Evolutionary conservation across 2,888 invertebrate species (phyloP).

Genomic region (Acleris literana): DNA sequence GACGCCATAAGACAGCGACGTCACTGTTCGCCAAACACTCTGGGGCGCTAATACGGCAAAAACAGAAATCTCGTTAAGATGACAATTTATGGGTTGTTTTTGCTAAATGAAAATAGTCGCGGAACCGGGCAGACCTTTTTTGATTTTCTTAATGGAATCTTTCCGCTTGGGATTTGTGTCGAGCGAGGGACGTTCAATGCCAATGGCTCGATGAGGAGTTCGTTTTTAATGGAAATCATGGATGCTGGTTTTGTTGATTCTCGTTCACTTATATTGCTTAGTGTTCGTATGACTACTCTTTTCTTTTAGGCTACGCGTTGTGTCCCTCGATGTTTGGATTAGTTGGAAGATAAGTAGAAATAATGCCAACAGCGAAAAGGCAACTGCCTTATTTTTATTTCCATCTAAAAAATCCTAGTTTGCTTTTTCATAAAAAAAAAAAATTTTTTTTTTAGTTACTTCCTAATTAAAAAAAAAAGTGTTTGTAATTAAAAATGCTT

Average conservation of each 20-base stretch:
- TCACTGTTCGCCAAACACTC: conserved; percentile 63
- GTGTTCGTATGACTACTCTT: conserved; percentile 45
- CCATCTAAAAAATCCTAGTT: too few species aligned
- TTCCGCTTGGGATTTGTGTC: conserved; percentile 80
- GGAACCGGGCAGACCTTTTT: conserved; percentile 80
- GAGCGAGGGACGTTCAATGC: conserved; percentile 65
- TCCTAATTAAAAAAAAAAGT: too few species aligned
- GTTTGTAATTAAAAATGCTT: too few species aligned
- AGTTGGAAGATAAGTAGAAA: background rate
- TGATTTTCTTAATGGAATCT: conserved; percentile 84
- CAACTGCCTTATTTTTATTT: conserved; percentile 15
- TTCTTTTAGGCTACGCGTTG: conserved; percentile 12
- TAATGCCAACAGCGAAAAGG: conserved; percentile 6
- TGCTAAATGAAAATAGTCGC: conserved; percentile 84
- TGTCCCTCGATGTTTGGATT: conserved; percentile 12
- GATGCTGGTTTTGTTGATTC: conserved; percentile 41
- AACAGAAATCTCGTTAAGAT: conserved; percentile 84
- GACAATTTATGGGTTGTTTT: conserved; percentile 84
- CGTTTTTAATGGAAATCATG: too few species aligned
- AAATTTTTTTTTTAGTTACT: too few species aligned
- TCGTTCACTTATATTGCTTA: conserved; percentile 62
- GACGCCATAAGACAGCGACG: conserved; percentile 60
- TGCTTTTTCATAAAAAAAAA: too few species aligned
- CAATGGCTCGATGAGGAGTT: too few species aligned
- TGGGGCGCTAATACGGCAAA: conserved; percentile 79